Evolutionary conservation across 2,888 invertebrate species (phyloP).

Genomic region (Mesopsocus fuscifrons): DNA sequence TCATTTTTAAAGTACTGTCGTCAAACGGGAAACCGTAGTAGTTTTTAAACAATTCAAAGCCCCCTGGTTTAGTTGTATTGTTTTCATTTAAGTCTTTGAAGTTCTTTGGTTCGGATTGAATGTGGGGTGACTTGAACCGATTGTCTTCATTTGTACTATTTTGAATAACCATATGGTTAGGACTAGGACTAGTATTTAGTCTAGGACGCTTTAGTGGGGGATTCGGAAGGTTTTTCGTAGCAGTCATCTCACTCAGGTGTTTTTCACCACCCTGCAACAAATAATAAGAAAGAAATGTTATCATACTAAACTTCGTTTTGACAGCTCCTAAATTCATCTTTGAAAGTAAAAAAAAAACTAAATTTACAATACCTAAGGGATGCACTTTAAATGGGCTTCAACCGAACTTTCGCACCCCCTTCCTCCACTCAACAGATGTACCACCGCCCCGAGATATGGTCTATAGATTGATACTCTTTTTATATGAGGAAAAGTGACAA

Average conservation of each 20-base stretch:
- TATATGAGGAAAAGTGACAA: no score
- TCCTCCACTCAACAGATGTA: no score
- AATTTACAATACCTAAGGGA: no score
- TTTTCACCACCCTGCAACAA: conserved; percentile 19
- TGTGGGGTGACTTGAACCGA: conserved; percentile 2
- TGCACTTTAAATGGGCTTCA: no score
- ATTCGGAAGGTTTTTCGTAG: background rate
- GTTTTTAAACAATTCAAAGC: background rate
- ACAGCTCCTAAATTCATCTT: conserved; percentile 1
- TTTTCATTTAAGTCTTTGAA: conserved; percentile 10
- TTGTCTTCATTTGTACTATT: conserved; percentile 9
- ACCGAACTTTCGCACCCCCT: no score
- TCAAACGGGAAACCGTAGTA: background rate
- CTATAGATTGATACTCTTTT: no score
- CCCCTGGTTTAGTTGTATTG: background rate
- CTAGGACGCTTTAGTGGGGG: background rate
- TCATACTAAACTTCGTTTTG: conserved; percentile 4
- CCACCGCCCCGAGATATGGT: no score
- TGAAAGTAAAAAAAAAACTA: background rate
- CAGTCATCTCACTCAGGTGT: background rate
- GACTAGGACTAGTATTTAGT: conserved; percentile 4
- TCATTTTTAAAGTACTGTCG: conserved; percentile 7
- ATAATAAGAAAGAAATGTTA: no score
- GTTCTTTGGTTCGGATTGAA: conserved; percentile 7
- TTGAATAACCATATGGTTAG: conserved; percentile 5